Evolutionary conservation across 2,888 invertebrate species (phyloP).

Genomic region (Pterobdella sp.): DNA sequence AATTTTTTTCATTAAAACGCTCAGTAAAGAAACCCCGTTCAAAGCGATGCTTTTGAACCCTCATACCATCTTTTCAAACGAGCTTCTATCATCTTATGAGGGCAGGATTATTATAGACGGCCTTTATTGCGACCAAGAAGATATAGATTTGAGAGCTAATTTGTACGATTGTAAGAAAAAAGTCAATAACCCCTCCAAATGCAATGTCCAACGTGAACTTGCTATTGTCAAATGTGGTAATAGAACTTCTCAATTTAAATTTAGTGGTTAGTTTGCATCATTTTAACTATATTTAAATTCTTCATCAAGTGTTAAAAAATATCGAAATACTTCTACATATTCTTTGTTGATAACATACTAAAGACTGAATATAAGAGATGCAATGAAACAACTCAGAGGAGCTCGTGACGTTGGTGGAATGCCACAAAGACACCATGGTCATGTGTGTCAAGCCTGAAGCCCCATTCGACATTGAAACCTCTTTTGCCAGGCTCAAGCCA

Average conservation of each 20-base stretch:
- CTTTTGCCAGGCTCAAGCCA: not conserved
- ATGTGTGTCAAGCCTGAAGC: slow-evolving; percentile 12
- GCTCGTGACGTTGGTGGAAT: not conserved
- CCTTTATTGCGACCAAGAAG: slow-evolving; percentile 23
- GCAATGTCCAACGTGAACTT: slow-evolving; percentile 25
- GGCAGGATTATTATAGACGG: slow-evolving; percentile 22
- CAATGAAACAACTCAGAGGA: not conserved
- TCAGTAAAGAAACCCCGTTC: not conserved
- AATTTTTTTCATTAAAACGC: not conserved
- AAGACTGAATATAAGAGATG: not conserved
- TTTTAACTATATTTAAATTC: not conserved
- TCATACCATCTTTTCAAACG: not conserved
- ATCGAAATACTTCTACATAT: too few relatives aligned
- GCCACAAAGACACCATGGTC: slow-evolving; percentile 4
- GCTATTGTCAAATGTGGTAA: slow-evolving; percentile 27
- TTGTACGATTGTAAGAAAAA: slow-evolving; percentile 24
- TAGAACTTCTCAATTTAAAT: not conserved
- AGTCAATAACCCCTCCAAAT: slow-evolving; percentile 18
- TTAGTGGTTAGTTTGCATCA: not conserved
- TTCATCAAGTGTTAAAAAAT: too few relatives aligned
- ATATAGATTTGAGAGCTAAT: slow-evolving; percentile 17
- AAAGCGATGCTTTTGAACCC: slow-evolving; percentile 21
- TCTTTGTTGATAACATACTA: not conserved
- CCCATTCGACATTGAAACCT: not conserved
- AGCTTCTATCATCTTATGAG: not conserved